A percentile compares a stretch with the other conserved stretches of the same genome.
Evolutionary conservation across 2,888 invertebrate genomes (phyloP).

Genomic region (Acronicta leporina): DNA sequence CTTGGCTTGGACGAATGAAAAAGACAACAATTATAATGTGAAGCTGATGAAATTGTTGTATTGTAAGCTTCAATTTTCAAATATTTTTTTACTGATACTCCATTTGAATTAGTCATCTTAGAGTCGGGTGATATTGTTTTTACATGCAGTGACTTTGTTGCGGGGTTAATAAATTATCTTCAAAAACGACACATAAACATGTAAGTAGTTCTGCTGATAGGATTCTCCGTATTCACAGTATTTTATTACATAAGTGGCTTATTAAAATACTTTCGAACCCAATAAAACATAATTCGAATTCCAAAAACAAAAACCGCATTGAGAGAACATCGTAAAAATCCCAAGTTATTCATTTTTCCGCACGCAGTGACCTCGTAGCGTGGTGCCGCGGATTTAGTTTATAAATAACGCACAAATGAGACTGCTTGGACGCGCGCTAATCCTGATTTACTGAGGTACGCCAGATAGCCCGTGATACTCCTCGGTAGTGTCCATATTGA

Average conservation of each 20-base stretch:
- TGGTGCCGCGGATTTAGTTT: conserved; percentile 73
- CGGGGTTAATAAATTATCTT: not conserved
- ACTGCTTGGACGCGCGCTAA: conserved; percentile 77
- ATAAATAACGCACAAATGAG: conserved; percentile 86
- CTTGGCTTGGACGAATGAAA: conserved; percentile 3
- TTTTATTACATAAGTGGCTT: conserved; percentile 1
- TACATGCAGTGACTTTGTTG: not conserved
- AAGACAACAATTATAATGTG: not conserved
- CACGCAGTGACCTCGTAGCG: conserved; percentile 61
- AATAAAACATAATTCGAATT: conserved; percentile 34
- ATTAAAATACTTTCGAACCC: conserved; percentile 29
- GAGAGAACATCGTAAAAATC: conserved; percentile 51
- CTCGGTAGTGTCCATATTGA: conserved; percentile 62
- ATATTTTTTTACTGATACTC: too few species aligned
- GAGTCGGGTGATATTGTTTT: not conserved
- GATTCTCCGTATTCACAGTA: not conserved
- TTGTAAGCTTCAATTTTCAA: too few species aligned
- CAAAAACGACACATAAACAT: not conserved
- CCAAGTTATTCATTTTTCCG: conserved; percentile 64
- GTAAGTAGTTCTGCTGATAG: not conserved
- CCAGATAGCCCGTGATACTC: conserved; percentile 58
- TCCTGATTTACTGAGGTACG: conserved; percentile 84
- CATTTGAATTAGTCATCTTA: not conserved
- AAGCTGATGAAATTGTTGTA: too few species aligned
- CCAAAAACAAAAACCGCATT: conserved; percentile 53